Evolutionary conservation across 1,140 invertebrate genomes (phyloP), one percentile per base, ranked within the genome.

Genomic region (Eufriesea mexicana): DNA sequence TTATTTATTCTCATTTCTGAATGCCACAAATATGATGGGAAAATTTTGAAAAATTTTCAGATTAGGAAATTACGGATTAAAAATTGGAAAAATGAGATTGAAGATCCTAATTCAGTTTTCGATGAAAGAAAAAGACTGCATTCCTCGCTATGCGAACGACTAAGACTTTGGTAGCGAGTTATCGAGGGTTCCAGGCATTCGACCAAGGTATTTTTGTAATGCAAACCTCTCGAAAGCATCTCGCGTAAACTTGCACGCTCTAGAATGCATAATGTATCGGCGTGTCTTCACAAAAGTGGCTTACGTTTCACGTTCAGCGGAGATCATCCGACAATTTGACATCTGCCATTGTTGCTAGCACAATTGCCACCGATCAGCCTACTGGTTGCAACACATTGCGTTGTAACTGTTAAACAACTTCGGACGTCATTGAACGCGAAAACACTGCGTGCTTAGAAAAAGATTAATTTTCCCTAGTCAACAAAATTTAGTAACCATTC

Each of bases 201-300:
- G 35, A 18, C n/a, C 35, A 55, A 62, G 28, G 59, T 76, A 76
- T 67, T 77, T 54, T 66, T 67, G 61, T 67, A 45, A 77, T 64
- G 59, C 73, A 78, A 78, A 78, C 76, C 10, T 57, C 62, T 45
- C 51, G n/a, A 47, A 68, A 78, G 49, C n/a, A 54, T 78, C 51
- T 68, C 76, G 49, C 51, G 76, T 78, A 78, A 68, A 78, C 62
- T 51, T 23, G 42, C 51, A 47, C 64, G 51, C 51, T 55, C 35
- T 45, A 57, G 76, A 78, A 78, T 78, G 76, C 76, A 78, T 78
- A 78, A 78, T 78, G 76, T 78, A 78, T 68, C 64, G 76, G 23
- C 6, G 42, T 54, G 75, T 35, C 49, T 77, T 78, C n/a, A 78
- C 49, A 68, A 78, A 78, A 78, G 76, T 68, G 20, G 6, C 62